Conservation (phyloP, 2,888 invertebrate genomes). For the Molorchus minor region DNA sequence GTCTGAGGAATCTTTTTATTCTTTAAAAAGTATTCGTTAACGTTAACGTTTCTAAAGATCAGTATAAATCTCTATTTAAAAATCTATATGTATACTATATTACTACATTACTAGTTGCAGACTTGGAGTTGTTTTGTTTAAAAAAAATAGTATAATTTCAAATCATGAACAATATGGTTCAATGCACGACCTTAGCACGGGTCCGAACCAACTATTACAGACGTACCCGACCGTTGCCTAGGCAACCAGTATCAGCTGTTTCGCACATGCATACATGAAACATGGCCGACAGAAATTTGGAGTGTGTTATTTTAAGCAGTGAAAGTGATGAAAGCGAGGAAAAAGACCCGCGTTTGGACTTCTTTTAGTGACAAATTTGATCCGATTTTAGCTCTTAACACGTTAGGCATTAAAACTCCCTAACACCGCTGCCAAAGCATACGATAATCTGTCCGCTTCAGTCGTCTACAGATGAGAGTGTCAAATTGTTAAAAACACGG, state of each 20-base stretch:
- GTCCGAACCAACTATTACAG: conserved; percentile 22
- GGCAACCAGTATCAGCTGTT: conserved; percentile 23
- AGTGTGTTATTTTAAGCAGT: conserved; percentile 14
- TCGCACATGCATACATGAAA: too few species aligned
- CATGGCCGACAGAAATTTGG: conserved; percentile 27
- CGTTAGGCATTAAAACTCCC: conserved; percentile 66
- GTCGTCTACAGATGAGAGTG: conserved; percentile 48
- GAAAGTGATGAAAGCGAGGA: conserved; percentile 48
- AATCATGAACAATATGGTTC: conserved; percentile 12
- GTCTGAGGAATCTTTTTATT: too few species aligned
- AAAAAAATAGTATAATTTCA: too few species aligned
- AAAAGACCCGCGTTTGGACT: conserved; percentile 65
- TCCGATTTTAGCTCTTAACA: conserved; percentile 75
- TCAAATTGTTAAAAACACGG: conserved; percentile 40
- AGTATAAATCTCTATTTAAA: too few species aligned
- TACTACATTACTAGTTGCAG: too few species aligned
- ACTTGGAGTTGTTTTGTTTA: too few species aligned
- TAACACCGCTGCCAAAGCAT: conserved; percentile 68
- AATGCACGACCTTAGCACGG: conserved; percentile 21
- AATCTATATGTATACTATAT: too few species aligned
- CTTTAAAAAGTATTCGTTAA: too few species aligned
- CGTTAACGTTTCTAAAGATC: too few species aligned
- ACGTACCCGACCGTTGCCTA: conserved; percentile 11
- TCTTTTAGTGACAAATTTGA: conserved; percentile 70
- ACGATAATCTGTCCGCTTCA: conserved; percentile 75